Percentiles rank a stretch among this genome's conserved stretches.
These are phyloP conservation scores for Rhinophrynus dorsalis DNA, from an alignment of 2,797 vertebrate genomes.

Conservation along the genomic window DNA sequence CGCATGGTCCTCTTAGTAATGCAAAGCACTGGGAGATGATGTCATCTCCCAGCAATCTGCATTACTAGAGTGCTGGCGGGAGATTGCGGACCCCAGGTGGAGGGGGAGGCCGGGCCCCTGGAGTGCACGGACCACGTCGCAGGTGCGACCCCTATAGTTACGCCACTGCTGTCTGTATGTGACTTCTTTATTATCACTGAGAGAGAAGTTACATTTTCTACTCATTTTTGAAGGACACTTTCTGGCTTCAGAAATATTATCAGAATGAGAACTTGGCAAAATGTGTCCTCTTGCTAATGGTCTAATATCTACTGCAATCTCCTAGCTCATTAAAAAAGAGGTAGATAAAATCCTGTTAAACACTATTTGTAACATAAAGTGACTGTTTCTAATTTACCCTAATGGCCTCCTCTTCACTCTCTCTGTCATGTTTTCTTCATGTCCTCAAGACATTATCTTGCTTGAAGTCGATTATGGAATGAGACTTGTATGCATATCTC, in stretches of 20 bases:
- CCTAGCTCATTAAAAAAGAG: conserved; percentile 39
- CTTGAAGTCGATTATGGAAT: conserved; percentile 11
- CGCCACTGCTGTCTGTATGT: neutral
- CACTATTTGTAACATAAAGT: conserved; percentile 43
- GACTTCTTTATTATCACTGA: neutral
- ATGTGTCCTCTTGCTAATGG: conserved; percentile 28
- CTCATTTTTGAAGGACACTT: conserved; percentile 23
- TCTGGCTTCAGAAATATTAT: conserved; percentile 29
- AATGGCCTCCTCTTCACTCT: conserved; percentile 26
- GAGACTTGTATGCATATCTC: neutral
- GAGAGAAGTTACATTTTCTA: neutral
- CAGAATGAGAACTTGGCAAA: conserved; percentile 35
- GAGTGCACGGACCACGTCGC: too few species aligned
- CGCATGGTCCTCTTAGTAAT: too few species aligned
- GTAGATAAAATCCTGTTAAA: conserved; percentile 39
- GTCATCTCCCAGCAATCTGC: too few species aligned
- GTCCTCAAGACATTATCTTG: conserved; percentile 10
- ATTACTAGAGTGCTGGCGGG: too few species aligned
- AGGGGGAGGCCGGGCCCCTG: too few species aligned
- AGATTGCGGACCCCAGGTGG: too few species aligned
- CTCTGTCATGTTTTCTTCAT: conserved; percentile 30
- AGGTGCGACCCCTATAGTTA: too few species aligned
- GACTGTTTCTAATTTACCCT: conserved; percentile 41
- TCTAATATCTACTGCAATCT: conserved; percentile 43
- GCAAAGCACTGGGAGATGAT: too few species aligned